Evolutionary conservation across 2,113 vertebrate genomes (phyloP).

Genomic region (Parotia lawesii): DNA sequence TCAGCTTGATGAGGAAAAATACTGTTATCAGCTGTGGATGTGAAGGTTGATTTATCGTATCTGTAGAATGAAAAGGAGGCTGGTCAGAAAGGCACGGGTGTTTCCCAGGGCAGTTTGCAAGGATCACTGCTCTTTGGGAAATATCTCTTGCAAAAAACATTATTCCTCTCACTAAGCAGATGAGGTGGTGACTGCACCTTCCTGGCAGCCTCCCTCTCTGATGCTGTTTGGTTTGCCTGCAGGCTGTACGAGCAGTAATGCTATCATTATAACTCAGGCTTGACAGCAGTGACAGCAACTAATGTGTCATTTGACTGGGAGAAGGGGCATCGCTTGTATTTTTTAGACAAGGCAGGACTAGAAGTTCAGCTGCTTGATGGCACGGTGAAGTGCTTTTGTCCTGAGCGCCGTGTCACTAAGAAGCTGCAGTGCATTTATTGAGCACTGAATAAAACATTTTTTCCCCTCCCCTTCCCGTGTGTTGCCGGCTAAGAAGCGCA

Average conservation of each 20-base stretch:
- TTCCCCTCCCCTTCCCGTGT: background rate
- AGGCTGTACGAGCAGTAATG: background rate
- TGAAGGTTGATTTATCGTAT: background rate
- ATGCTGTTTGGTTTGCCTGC: background rate
- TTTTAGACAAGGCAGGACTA: background rate
- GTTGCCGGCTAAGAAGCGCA: background rate
- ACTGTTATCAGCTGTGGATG: background rate
- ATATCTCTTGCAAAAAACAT: background rate
- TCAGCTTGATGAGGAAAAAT: background rate
- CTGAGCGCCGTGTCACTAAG: background rate
- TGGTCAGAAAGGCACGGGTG: background rate
- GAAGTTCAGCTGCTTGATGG: background rate
- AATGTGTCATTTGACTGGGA: background rate
- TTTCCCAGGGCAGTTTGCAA: background rate
- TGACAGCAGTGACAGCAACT: conserved; percentile 1
- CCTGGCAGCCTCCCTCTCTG: background rate
- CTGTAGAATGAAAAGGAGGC: background rate
- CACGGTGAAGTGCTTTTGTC: background rate
- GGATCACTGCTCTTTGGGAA: background rate
- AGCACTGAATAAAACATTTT: conserved; percentile 31
- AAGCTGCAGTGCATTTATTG: background rate
- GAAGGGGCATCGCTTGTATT: background rate
- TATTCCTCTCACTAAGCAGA: background rate
- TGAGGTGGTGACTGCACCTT: background rate
- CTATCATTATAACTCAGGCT: background rate